These are phyloP conservation scores for Sturnira hondurensis DNA, from an alignment of 2,113 vertebrate genomes.

Conservation along the genomic window DNA sequence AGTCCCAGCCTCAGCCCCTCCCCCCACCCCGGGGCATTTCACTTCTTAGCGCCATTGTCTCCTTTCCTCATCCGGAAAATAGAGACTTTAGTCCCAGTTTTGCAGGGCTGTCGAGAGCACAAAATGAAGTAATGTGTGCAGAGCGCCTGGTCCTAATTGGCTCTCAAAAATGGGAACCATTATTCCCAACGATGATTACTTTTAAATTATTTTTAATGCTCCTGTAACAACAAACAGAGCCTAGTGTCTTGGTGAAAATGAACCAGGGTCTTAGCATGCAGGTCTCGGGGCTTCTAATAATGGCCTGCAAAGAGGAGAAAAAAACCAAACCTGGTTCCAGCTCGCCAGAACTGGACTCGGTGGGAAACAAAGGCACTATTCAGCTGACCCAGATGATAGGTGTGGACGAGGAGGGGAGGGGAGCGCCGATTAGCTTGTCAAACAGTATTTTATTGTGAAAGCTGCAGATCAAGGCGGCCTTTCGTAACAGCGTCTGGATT, in stretches of 20 bases:
- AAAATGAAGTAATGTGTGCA: background rate
- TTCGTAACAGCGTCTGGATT: conserved; percentile 43
- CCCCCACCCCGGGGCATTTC: background rate
- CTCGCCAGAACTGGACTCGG: background rate
- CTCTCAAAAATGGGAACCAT: background rate
- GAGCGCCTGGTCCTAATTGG: background rate
- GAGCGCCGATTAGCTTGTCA: conserved; percentile 46
- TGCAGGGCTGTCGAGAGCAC: background rate
- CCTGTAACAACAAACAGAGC: conserved; percentile 67
- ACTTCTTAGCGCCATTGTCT: background rate
- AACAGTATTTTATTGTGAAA: conserved; percentile 72
- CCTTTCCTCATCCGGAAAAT: background rate
- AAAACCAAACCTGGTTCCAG: conserved; percentile 49
- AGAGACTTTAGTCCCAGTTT: background rate
- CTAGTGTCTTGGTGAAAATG: conserved; percentile 55
- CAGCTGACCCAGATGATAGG: conserved; percentile 64
- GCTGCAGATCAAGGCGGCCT: conserved; percentile 51
- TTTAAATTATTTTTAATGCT: conserved; percentile 31
- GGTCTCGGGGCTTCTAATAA: conserved; percentile 53
- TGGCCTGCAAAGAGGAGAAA: conserved; percentile 51
- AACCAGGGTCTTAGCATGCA: conserved; percentile 60
- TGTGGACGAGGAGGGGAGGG: background rate
- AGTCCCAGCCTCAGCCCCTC: background rate
- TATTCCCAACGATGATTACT: background rate
- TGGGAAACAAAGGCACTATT: conserved; percentile 71